Evolutionary conservation across 1,140 invertebrate genomes (phyloP).

Genomic region (Nasonia longicornis): DNA sequence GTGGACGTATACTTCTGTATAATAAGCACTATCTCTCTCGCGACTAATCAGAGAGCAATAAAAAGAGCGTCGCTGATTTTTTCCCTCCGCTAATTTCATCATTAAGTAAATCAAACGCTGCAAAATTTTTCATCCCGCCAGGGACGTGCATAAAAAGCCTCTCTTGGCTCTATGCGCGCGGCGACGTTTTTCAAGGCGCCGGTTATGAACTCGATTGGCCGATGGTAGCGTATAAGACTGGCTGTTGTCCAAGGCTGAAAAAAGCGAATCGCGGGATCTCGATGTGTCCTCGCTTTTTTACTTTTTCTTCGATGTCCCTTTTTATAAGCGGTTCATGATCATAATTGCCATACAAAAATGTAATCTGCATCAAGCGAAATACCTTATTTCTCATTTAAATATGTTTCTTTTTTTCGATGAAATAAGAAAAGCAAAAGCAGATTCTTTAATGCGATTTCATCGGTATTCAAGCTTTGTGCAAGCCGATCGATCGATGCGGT

Average conservation of each 20-base stretch:
- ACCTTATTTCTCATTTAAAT: not conserved
- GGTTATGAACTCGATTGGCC: conserved; percentile 20
- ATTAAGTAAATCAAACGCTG: not conserved
- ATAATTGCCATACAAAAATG: not conserved
- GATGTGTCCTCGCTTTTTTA: not conserved
- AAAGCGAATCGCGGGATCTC: conserved; percentile 20
- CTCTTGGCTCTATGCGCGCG: not conserved
- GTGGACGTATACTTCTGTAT: too few relatives aligned
- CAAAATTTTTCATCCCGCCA: not conserved
- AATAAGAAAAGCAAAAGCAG: not conserved
- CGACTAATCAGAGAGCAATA: not conserved
- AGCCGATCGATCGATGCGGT: not conserved
- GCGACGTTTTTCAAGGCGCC: conserved; percentile 24
- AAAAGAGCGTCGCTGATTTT: too few relatives aligned
- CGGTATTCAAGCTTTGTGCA: not conserved
- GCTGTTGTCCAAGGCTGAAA: conserved; percentile 28
- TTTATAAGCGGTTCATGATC: too few relatives aligned
- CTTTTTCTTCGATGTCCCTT: too few relatives aligned
- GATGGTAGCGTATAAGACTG: conserved; percentile 13
- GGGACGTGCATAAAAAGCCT: not conserved
- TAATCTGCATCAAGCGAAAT: not conserved
- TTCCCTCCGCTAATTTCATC: not conserved
- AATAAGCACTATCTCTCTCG: too few relatives aligned
- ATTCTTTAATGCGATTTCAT: not conserved
- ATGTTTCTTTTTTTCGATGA: not conserved